Base-by-base conservation (phyloP, 2,113 vertebrate species). In the Argyrosomus japonicus region DNA sequence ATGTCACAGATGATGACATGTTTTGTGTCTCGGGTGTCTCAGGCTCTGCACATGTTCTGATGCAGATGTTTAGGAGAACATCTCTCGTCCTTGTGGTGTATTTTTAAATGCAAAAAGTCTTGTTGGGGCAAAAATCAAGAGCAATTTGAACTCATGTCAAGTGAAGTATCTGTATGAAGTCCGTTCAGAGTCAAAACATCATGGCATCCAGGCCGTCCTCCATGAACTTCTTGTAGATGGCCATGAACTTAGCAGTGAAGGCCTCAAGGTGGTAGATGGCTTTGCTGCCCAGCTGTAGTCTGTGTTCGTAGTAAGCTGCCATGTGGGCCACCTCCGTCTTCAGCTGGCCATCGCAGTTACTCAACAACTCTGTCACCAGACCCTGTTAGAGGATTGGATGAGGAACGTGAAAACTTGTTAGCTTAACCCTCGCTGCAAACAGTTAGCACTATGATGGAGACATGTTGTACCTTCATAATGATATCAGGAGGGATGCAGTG, bases 181-280 rank as follows among this genome's bases (percentile, higher is more conserved):
- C 57, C 18, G 21, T 13, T 75, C 47, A 74, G 60, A 58, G 7
- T 90, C 82, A 99, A 83, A 99, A 99, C 93, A 98, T 95, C 95
- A 99, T 97, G 72, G 95, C 97, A 84, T 99, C 98, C 50, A 99
- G 94, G 4, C 98, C 98, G 10, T 99, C 98, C 82, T 99, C 98
- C 98, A 99, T 99, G 82, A 99, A 99, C 90, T 98, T 98, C 95
- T 99, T 99, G 92, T 99, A 99, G 80, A 98, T 92, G 64, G 98
- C 97, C 98, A 99, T 99, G 87, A 99, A 99, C 90, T 97, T 98
- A 85, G 98, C 98, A 5, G 96, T 96, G 90, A 99, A 99, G 0
- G 98, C 98, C 94, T 99, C 98, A 67, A 99, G 93, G 92, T 99
- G 98, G 95, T 98, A 99, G 91, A 99, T 96, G 29, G 97, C 97